Evolutionary conservation across 2,113 vertebrate genomes (phyloP).

Genomic region (Psilopogon haemacephalus): DNA sequence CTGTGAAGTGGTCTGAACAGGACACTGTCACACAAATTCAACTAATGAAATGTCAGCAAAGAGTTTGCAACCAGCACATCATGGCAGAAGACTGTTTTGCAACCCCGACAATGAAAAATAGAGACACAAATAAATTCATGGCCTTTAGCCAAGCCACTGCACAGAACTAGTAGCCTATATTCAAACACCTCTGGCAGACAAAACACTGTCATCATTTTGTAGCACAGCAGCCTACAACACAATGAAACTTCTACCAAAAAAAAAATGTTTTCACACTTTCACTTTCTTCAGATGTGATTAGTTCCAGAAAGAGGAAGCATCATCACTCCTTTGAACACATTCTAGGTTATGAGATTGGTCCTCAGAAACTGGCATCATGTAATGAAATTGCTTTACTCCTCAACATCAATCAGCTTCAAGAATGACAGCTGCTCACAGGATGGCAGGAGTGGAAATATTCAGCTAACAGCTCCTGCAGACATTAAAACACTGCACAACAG

Average conservation of each 20-base stretch:
- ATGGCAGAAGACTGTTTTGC: background rate
- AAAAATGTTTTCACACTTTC: constrained; percentile 66
- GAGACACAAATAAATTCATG: constrained; percentile 23
- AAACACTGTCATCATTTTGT: constrained; percentile 64
- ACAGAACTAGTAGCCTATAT: background rate
- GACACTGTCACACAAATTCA: background rate
- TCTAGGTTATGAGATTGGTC: constrained; percentile 56
- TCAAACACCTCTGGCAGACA: constrained; percentile 51
- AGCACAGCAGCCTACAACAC: constrained; percentile 52
- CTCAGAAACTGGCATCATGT: constrained; percentile 69
- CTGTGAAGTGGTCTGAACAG: background rate
- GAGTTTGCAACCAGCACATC: background rate
- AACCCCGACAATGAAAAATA: constrained; percentile 1
- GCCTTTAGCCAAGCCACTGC: background rate
- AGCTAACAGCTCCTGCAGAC: constrained; percentile 56
- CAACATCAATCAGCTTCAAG: constrained; percentile 76
- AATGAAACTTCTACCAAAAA: constrained; percentile 45
- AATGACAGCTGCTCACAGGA: constrained; percentile 67
- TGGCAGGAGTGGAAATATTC: constrained; percentile 68
- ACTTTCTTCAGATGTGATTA: constrained; percentile 71
- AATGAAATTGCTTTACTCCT: constrained; percentile 74
- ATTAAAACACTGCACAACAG: constrained; percentile 60
- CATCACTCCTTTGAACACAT: constrained; percentile 69
- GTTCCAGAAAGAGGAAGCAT: constrained; percentile 73
- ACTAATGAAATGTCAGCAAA: background rate